Percentiles rank a stretch among this genome's conserved stretches.
These are phyloP conservation scores for Orchesella cincta DNA, from an alignment of 1,140 invertebrate species.

Conservation along the genomic window DNA sequence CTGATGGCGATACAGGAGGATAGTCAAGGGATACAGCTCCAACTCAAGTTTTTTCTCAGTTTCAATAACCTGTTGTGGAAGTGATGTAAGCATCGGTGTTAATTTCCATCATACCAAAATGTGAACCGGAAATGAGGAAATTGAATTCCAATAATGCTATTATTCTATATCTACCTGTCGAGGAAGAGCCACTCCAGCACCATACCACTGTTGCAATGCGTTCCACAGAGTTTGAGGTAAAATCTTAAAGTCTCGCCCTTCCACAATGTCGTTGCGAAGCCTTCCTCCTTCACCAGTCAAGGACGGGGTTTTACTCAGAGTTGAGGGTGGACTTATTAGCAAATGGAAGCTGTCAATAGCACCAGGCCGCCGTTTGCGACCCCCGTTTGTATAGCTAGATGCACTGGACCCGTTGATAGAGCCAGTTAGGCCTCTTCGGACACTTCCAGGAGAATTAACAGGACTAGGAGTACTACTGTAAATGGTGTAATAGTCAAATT, in stretches of 20 bases:
- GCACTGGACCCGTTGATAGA: constrained; percentile 34
- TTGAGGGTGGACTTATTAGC: constrained; percentile 64
- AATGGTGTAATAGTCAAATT: background rate
- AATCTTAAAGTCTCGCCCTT: constrained; percentile 78
- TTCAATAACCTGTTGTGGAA: constrained; percentile 57
- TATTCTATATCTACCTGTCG: no score
- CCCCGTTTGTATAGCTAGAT: constrained; percentile 47
- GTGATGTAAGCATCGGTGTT: background rate
- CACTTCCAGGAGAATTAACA: constrained; percentile 54
- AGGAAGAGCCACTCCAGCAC: constrained; percentile 75
- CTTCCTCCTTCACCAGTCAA: constrained; percentile 84
- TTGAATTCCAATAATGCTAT: constrained; percentile 41
- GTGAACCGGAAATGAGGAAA: constrained; percentile 8
- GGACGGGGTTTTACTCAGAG: constrained; percentile 58
- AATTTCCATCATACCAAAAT: background rate
- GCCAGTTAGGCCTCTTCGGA: constrained; percentile 50
- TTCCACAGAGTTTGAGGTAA: constrained; percentile 82
- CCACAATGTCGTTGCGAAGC: constrained; percentile 70
- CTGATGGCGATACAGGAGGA: constrained; percentile 73
- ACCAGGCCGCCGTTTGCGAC: constrained; percentile 60
- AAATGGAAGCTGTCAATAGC: constrained; percentile 73
- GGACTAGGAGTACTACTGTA: constrained; percentile 55
- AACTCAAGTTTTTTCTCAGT: constrained; percentile 65
- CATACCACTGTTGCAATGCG: constrained; percentile 81
- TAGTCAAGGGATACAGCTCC: constrained; percentile 77